Percentiles rank a stretch among this genome's conserved stretches.
Evolutionary conservation across 2,113 vertebrate species (phyloP).

Genomic region (Bettongia penicillata): DNA sequence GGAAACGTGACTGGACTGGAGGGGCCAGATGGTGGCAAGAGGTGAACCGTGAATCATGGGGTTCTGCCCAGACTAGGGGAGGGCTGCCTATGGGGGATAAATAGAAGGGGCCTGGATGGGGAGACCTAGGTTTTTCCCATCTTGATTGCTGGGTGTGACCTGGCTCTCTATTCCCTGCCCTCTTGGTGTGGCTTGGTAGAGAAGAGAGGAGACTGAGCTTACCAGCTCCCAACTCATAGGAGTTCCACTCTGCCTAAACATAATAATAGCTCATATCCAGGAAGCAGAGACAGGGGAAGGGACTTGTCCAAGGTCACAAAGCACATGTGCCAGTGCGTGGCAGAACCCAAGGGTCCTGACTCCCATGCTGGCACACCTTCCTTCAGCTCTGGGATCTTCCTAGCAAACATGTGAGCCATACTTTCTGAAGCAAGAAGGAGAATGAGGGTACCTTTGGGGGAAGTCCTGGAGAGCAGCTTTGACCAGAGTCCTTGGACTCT

Average conservation of each 20-base stretch:
- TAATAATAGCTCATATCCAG: no score
- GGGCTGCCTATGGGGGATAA: no score
- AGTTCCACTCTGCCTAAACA: not conserved
- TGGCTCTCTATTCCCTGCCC: not conserved
- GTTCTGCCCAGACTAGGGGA: no score
- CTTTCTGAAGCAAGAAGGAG: not conserved
- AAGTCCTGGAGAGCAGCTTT: not conserved
- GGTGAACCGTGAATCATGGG: not conserved
- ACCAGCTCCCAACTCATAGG: not conserved
- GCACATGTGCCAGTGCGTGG: not conserved
- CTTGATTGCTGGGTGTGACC: not conserved
- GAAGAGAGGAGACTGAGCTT: not conserved
- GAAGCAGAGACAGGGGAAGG: no score
- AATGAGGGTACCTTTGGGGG: not conserved
- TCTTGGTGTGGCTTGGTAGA: not conserved
- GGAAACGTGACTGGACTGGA: no score
- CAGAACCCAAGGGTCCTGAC: not conserved
- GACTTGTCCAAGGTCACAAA: not conserved
- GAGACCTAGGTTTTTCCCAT: no score
- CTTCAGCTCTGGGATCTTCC: no score
- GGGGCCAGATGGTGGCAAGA: no score
- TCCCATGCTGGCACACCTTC: not conserved
- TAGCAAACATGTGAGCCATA: not conserved
- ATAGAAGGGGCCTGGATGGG: not conserved
- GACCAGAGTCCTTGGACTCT: not conserved